phyloP scores from a whole-genome alignment of 2,888 invertebrate genomes.

The Papilio elwesi region DNA sequence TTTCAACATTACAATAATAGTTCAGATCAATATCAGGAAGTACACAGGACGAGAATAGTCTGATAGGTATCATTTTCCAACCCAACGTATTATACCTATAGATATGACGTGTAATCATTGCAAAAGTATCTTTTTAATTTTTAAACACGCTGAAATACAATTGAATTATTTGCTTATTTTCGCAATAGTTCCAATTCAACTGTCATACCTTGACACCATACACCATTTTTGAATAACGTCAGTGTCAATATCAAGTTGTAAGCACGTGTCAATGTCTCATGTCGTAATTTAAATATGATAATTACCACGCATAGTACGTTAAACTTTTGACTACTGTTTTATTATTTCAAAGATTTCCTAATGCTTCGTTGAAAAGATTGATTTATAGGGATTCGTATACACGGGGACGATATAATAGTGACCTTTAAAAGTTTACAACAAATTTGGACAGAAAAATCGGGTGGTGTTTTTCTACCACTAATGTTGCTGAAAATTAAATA shows the following conservation, averaged over 20 bases:
- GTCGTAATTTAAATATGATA: background rate
- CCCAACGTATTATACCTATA: conserved; percentile 5
- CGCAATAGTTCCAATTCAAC: background rate
- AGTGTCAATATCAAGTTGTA: background rate
- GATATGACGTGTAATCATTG: conserved; percentile 14
- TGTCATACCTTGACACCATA: background rate
- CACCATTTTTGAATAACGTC: background rate
- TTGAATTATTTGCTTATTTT: background rate
- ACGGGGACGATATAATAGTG: no score
- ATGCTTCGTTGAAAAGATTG: no score
- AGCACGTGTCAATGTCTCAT: no score
- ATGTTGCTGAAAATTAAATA: no score
- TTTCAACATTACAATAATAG: conserved; percentile 86
- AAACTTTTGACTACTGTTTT: no score
- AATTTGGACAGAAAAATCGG: no score
- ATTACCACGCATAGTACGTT: background rate
- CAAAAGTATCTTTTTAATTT: background rate
- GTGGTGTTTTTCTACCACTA: no score
- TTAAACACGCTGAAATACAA: no score
- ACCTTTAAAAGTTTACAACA: no score
- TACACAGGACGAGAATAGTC: conserved; percentile 51
- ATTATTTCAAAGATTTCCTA: no score
- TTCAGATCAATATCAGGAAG: conserved; percentile 82
- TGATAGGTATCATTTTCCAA: conserved; percentile 35
- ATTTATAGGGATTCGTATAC: no score